phyloP scores from a whole-genome alignment of 2,888 invertebrate species.

The Pterobdella sp. region DNA sequence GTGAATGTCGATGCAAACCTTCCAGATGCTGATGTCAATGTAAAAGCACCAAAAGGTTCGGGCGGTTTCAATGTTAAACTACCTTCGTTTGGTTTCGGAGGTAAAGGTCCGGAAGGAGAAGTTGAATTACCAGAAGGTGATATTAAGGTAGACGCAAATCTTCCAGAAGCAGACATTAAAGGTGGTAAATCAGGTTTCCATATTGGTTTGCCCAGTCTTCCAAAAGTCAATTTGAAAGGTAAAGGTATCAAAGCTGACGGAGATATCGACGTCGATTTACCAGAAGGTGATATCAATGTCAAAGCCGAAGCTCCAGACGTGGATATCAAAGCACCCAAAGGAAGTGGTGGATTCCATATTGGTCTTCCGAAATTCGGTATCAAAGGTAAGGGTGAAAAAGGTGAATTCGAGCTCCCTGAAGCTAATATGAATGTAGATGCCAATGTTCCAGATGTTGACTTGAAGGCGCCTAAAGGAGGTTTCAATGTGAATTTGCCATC shows the following conservation, averaged over 20 bases:
- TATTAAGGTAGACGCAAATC: background rate
- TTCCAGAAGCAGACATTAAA: conserved; percentile 6
- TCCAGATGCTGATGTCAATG: conserved; percentile 27
- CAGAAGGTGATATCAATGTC: conserved; percentile 14
- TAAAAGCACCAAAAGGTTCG: conserved; percentile 24
- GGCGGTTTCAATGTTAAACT: conserved; percentile 24
- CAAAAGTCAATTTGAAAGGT: background rate
- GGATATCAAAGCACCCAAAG: conserved; percentile 18
- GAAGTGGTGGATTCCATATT: conserved; percentile 9
- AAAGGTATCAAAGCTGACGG: conserved; percentile 1
- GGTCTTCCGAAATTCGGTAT: background rate
- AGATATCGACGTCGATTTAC: background rate
- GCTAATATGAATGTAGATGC: conserved; percentile 13
- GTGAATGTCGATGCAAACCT: conserved; percentile 18
- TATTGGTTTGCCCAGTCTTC: background rate
- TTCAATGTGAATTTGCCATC: conserved; percentile 16
- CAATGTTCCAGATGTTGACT: background rate
- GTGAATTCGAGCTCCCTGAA: conserved; percentile 9
- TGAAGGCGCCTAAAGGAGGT: conserved; percentile 18
- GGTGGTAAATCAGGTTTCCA: background rate
- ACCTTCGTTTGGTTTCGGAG: conserved; percentile 24
- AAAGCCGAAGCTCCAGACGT: background rate
- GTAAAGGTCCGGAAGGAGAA: conserved; percentile 12
- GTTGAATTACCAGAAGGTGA: no score
- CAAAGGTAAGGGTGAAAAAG: conserved; percentile 18